Evolutionary conservation across 37 sponge, comb jelly and placozoan genomes (phyloP).

Genomic region (Beroe ovata): DNA sequence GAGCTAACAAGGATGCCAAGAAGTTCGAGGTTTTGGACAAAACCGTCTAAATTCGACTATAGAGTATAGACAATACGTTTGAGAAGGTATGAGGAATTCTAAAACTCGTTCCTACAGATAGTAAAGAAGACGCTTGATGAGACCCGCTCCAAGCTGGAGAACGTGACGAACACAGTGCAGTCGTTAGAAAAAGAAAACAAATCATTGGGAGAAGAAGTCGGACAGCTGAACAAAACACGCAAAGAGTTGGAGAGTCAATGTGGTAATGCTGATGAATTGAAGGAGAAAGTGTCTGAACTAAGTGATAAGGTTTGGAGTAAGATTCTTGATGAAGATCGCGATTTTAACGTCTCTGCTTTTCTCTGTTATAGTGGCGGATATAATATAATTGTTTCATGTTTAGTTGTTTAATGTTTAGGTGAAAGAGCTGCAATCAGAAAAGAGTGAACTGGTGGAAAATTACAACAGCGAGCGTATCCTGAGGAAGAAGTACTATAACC

Average conservation of each 20-base stretch:
- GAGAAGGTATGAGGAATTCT: no score
- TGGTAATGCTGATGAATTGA: background rate
- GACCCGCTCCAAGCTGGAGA: background rate
- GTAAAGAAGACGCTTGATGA: background rate
- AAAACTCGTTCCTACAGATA: no score
- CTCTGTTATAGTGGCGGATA: no score
- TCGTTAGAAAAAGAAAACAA: background rate
- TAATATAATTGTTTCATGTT: no score
- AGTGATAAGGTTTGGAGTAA: background rate
- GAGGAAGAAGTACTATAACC: constrained; percentile 23
- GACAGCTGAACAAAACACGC: background rate
- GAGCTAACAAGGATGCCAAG: background rate
- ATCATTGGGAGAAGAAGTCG: background rate
- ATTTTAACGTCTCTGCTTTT: no score
- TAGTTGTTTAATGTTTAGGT: background rate
- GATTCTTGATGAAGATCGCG: no score
- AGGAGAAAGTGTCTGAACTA: background rate
- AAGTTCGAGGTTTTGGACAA: constrained; percentile 4
- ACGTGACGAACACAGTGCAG: background rate
- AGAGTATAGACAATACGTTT: no score
- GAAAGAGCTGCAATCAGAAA: background rate
- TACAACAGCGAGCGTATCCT: constrained; percentile 25
- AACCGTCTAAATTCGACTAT: no score
- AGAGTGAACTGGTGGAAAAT: background rate
- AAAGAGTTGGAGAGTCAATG: background rate